Base-by-base conservation (phyloP, 2,113 vertebrate species). In the Zapornia atra region DNA sequence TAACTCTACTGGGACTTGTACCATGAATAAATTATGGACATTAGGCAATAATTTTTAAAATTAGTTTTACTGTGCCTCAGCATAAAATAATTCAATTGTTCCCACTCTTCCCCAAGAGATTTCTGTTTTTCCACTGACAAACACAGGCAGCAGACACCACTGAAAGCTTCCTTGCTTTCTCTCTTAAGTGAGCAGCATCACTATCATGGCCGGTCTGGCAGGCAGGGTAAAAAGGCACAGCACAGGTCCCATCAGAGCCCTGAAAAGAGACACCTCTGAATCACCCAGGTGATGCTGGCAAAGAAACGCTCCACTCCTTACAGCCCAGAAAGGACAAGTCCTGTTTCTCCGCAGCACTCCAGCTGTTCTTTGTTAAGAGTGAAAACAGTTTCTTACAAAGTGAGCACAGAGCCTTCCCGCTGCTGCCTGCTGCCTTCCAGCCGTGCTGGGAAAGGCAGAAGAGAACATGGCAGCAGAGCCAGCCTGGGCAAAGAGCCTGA, bases 41-140 rank as follows among this genome's bases (percentile, higher is more conserved):
- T 84, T 34, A 88, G 56, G 80, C 88, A 90, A 68, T 64, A 48
- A 48, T 70, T 93, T 88, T 85, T 24, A 33, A 95, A 86, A 83
- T 64, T 1, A 71, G 42, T 93, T 93, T 81, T 78, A 65, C 31
- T 93, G 34, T 64, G 92, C 80, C 82, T 97, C 79, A 92, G 83
- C 82, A 82, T 68, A 88, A 95, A 95, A 88, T 90, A 95, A 93
- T 85, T 73, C 68, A 90, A 70, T 94, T 79, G 68, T 80, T 86
- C 76, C 28, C 60, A 54, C 36, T 88, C 68, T 40, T 83, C 31
- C 79, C 54, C 50, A 42, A 61, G 96, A 88, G 64, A 90, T 68
- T 86, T 86, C 56, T 28, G 12, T 66, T 81, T 50, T 91, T 68
- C 34, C 51, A 51, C 73, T 56, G 79, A 76, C 25, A 87, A 71